Conservation (phyloP, 2,113 vertebrate species). For the Embiotoca jacksoni region DNA sequence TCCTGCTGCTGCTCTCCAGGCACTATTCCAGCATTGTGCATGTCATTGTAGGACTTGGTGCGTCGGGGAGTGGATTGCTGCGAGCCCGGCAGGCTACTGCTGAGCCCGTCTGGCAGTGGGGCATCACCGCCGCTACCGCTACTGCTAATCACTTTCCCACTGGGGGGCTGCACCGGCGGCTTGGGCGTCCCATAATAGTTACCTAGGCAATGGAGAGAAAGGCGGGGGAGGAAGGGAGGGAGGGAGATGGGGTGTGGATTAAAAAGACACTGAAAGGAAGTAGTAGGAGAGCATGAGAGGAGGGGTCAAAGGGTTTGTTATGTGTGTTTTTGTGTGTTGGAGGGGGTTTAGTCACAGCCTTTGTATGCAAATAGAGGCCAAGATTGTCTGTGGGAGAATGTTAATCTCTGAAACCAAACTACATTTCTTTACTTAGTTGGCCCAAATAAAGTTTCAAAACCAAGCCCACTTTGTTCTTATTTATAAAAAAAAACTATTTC, state of each 20-base stretch:
- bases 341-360: slow-evolving; percentile 40
- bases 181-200: slow-evolving; percentile 99
- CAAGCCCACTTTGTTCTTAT: background rate
- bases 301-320: slow-evolving; percentile 40
- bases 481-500: background rate
- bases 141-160: slow-evolving; percentile 95
- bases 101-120: slow-evolving; percentile 87
- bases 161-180: slow-evolving; percentile 96
- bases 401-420: slow-evolving; percentile 51
- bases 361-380: slow-evolving; percentile 60
- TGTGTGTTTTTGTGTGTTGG: background rate
- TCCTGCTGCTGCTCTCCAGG: slow-evolving; percentile 91
- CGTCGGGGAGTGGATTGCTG: slow-evolving; percentile 94
- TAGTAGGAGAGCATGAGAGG: slow-evolving; percentile 73
- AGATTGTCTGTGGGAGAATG: slow-evolving; percentile 34
- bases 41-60: slow-evolving; percentile 99
- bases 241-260: slow-evolving; percentile 16
- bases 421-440: background rate
- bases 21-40: slow-evolving; percentile 99
- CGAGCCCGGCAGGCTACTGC: slow-evolving; percentile 89
- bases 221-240: slow-evolving; percentile 32
- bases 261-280: slow-evolving; percentile 55
- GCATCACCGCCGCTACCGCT: slow-evolving; percentile 86
- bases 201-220: slow-evolving; percentile 91
- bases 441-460: slow-evolving; percentile 6